A percentile compares a stretch with the other conserved stretches of the same genome.
These are phyloP conservation scores for Drosophila mettleri DNA, from an alignment of 2,888 invertebrate species.

Conservation along the genomic window DNA sequence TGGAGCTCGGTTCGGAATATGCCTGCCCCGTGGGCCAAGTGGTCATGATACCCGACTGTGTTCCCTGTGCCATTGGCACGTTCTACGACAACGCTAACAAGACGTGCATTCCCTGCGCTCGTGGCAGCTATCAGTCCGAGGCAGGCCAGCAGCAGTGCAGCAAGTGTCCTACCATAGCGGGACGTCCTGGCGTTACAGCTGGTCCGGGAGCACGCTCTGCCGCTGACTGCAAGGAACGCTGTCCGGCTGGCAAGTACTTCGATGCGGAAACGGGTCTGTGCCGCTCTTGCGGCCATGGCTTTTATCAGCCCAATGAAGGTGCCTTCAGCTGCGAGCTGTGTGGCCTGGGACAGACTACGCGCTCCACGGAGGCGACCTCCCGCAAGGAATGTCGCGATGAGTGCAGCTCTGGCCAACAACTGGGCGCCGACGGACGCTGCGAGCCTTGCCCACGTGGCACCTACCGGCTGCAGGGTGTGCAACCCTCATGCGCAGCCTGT, in stretches of 20 bases:
- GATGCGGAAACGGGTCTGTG: slow-evolving; percentile 95
- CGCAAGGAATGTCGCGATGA: slow-evolving; percentile 95
- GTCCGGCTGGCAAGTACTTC: slow-evolving; percentile 97
- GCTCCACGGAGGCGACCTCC: slow-evolving; percentile 95
- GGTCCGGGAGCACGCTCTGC: slow-evolving; percentile 94
- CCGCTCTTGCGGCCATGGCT: slow-evolving; percentile 96
- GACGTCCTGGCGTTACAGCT: slow-evolving; percentile 95
- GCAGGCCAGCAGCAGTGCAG: slow-evolving; percentile 95
- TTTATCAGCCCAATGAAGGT: slow-evolving; percentile 95
- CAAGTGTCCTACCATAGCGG: slow-evolving; percentile 95
- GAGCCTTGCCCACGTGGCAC: slow-evolving; percentile 96
- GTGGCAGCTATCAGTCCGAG: slow-evolving; percentile 97
- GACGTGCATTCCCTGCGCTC: slow-evolving; percentile 92
- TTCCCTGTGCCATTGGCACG: slow-evolving; percentile 96
- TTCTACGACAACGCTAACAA: slow-evolving; percentile 91
- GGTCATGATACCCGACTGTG: slow-evolving; percentile 96
- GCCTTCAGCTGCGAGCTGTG: slow-evolving; percentile 95
- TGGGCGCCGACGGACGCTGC: slow-evolving; percentile 94
- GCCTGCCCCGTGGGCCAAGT: slow-evolving; percentile 97
- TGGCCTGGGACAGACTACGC: slow-evolving; percentile 95
- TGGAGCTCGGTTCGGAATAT: slow-evolving; percentile 94
- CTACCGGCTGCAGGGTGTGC: slow-evolving; percentile 93
- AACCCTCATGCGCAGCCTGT: slow-evolving; percentile 94
- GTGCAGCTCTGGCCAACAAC: slow-evolving; percentile 91
- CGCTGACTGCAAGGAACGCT: slow-evolving; percentile 96